Base-by-base conservation (phyloP, 2,113 vertebrate genomes). In the Talpa occidentalis region DNA sequence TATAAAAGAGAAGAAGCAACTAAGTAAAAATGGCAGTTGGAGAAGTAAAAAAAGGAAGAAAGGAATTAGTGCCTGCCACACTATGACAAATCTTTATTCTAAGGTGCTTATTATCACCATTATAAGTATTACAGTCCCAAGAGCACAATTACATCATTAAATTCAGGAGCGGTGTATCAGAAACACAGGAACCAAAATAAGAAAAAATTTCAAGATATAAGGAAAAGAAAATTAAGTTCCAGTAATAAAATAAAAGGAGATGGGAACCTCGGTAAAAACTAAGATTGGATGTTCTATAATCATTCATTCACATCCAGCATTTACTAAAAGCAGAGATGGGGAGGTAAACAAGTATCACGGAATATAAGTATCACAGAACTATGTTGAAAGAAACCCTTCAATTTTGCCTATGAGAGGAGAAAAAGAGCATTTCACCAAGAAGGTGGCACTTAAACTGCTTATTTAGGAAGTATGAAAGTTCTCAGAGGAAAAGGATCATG, bases 331-430 rank as follows among this genome's bases (percentile, higher is more conserved):
- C 0, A 72, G 16, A n/a, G 24, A 32, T 37, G 26, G 92, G 66
- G 59, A 74, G 49, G 40, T 30, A 35, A 76, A 86, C 22, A 89
- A 74, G 40, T 60, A 60, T 24, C 44, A 56, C 21, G 28, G 3
- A 64, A 85, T 47, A 42, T 3, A 76, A 89, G 47, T 32, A 84
- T 87, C 80, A 66, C 6, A 64, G 11, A 94, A 44, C 52, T 32
- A 9, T 4, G 81, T 32, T 80, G 54, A 73, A 84, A 84, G 66
- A 74, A 3, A 37, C 26, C n/a, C 52, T 76, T 54, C 74, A 21
- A 37, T 85, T 92, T 79, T 77, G n/a, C 35, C 35, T 47, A 22
- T 26, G 60, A 92, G 40, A 96, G 10, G 40, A 96, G 10, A 24
- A 78, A 72, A 60, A 88, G n/a, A 94, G 40, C 35, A 76, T 40